These are phyloP conservation scores for Argyrosomus regius DNA, from an alignment of 2,797 vertebrate species.

Conservation along the genomic window DNA sequence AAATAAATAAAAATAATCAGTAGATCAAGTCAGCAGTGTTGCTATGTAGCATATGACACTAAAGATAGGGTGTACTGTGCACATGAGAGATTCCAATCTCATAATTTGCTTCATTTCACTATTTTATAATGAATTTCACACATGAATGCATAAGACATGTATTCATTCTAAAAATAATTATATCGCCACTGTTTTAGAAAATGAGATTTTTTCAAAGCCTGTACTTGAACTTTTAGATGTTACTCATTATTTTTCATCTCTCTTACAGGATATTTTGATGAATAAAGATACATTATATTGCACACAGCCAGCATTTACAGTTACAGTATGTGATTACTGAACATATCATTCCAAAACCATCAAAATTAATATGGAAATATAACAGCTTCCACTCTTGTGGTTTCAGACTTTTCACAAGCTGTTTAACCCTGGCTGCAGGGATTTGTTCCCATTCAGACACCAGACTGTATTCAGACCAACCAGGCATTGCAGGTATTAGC, in stretches of 20 bases:
- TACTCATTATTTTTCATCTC: not conserved
- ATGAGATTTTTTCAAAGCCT: not conserved
- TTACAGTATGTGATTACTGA: not conserved
- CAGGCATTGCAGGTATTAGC: no score
- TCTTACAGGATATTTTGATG: not conserved
- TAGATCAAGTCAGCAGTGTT: not conserved
- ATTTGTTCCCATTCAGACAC: not conserved
- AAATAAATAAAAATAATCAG: not conserved
- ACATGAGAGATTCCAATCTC: not conserved
- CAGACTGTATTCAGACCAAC: not conserved
- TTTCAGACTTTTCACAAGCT: no score
- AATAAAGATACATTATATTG: not conserved
- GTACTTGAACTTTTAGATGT: not conserved
- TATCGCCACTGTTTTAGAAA: not conserved
- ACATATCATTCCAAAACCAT: not conserved
- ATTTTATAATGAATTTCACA: conserved; percentile 5
- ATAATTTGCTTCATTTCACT: not conserved
- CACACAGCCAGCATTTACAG: not conserved
- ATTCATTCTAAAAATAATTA: conserved; percentile 6
- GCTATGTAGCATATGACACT: not conserved
- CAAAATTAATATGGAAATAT: not conserved
- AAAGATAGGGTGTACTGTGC: not conserved
- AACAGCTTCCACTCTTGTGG: not conserved
- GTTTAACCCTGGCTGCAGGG: not conserved
- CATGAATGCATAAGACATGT: not conserved